These are phyloP conservation scores for Dynastes tityus DNA, from an alignment of 2,888 invertebrate genomes.

Conservation along the genomic window DNA sequence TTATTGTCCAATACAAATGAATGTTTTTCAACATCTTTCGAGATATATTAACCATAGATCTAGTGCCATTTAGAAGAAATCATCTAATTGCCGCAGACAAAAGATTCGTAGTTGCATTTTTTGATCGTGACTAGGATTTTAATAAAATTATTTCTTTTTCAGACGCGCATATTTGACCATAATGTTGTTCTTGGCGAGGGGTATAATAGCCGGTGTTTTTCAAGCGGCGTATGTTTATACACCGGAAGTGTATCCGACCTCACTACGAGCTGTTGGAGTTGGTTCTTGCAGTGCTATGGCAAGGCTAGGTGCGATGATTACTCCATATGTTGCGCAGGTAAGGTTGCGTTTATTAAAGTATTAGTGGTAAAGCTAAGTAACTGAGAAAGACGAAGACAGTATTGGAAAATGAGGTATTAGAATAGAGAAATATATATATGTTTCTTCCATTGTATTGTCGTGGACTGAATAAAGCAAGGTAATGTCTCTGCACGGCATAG, in stretches of 20 bases:
- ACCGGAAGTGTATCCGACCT: conserved; percentile 95
- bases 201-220: conserved; percentile 94
- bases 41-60: neutral
- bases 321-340: conserved; percentile 95
- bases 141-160: conserved; percentile 60
- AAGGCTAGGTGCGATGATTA: conserved; percentile 92
- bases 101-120: neutral
- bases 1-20: too few species aligned
- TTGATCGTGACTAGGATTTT: neutral
- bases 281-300: conserved; percentile 94
- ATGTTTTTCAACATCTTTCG: neutral
- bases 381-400: too few species aligned
- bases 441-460: too few species aligned
- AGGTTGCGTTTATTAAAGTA: neutral
- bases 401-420: too few species aligned
- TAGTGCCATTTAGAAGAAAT: neutral
- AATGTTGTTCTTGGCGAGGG: conserved; percentile 89
- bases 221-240: conserved; percentile 97
- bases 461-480: too few species aligned
- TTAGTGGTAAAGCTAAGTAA: too few species aligned
- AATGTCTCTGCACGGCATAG: too few species aligned
- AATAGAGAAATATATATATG: too few species aligned
- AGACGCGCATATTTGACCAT: conserved; percentile 85
- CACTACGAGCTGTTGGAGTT: conserved; percentile 90
- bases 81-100: neutral